phyloP scores from a whole-genome alignment of 2,797 vertebrate genomes.

The Centropyge bicolor region DNA sequence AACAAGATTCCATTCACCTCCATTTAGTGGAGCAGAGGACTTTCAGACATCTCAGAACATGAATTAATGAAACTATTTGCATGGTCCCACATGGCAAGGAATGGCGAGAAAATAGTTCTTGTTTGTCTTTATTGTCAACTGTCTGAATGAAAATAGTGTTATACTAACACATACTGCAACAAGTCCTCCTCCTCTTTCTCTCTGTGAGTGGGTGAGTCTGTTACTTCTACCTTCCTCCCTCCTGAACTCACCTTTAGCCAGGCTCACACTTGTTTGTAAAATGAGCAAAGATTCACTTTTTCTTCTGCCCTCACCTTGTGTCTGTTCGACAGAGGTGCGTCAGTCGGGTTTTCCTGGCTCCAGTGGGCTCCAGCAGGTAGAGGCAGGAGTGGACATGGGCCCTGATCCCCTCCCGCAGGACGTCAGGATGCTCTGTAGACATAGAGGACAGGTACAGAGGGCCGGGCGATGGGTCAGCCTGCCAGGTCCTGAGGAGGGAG shows the following conservation, averaged over 20 bases:
- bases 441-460: slow-evolving; percentile 83
- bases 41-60: not conserved
- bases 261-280: not conserved
- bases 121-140: no score
- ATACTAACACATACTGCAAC: not conserved
- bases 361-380: slow-evolving; percentile 85
- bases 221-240: not conserved
- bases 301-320: slow-evolving; percentile 73
- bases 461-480: slow-evolving; percentile 78
- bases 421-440: slow-evolving; percentile 80
- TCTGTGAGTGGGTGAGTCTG: not conserved
- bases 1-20: not conserved
- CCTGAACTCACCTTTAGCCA: no score
- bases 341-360: slow-evolving; percentile 82
- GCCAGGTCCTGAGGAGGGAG: slow-evolving; percentile 83
- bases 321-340: slow-evolving; percentile 86
- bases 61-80: not conserved
- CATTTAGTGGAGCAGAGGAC: not conserved
- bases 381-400: slow-evolving; percentile 83
- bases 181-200: not conserved
- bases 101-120: no score
- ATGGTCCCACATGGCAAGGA: not conserved
- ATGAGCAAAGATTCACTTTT: not conserved
- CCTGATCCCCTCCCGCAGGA: slow-evolving; percentile 67
- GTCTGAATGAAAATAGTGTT: no score